Evolutionary conservation across 2,797 vertebrate species (phyloP).

Genomic region (Phylloscopus collybita): DNA sequence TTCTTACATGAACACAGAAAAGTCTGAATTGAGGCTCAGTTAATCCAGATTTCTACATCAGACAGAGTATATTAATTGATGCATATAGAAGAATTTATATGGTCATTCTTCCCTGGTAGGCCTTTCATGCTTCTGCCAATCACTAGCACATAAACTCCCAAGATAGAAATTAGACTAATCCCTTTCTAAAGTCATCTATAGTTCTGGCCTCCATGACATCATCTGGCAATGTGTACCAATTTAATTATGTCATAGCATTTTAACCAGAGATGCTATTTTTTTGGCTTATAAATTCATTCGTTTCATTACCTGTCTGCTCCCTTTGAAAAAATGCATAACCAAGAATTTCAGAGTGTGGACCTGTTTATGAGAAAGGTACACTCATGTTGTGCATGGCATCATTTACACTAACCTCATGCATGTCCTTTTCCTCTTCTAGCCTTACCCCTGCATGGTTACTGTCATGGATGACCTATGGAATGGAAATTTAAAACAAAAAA

Average conservation of each 20-base stretch:
- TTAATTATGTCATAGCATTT: background rate
- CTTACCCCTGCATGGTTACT: background rate
- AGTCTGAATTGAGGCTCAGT: background rate
- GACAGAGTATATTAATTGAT: background rate
- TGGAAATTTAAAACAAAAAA: background rate
- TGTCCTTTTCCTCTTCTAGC: background rate
- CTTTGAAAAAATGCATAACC: background rate
- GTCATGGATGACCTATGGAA: background rate
- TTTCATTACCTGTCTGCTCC: background rate
- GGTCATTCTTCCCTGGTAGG: background rate
- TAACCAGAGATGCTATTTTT: background rate
- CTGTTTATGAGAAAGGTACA: background rate
- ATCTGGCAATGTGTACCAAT: background rate
- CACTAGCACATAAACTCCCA: background rate
- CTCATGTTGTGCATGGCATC: background rate
- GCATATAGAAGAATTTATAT: background rate
- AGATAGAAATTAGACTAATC: background rate
- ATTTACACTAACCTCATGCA: background rate
- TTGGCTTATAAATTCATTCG: background rate
- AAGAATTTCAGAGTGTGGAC: background rate
- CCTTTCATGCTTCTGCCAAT: background rate
- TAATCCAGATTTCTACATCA: background rate
- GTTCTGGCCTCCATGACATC: background rate
- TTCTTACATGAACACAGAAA: background rate
- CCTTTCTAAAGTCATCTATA: background rate